phyloP scores from a whole-genome alignment of 2,113 vertebrate species.

The Laticauda colubrina region DNA sequence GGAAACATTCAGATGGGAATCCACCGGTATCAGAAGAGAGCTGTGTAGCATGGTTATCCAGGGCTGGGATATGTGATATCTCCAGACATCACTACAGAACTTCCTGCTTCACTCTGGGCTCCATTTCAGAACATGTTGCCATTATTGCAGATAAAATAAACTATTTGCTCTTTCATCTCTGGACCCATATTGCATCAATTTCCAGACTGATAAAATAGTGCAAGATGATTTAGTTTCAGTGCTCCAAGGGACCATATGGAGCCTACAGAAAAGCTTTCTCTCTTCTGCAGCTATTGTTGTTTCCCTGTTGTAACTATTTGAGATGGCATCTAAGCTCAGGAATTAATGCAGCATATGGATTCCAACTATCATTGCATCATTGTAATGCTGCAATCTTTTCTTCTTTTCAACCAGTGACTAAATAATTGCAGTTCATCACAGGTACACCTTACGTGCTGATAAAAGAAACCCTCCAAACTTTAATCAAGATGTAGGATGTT shows the following conservation, averaged over 20 bases:
- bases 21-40: neutral
- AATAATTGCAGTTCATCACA: neutral
- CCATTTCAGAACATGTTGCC: slow-evolving; percentile 14
- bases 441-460: neutral
- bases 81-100: neutral
- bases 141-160: slow-evolving; percentile 34
- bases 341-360: neutral
- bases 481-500: neutral
- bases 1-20: neutral
- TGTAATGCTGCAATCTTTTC: neutral
- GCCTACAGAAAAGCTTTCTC: neutral
- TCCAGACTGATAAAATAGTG: slow-evolving; percentile 2
- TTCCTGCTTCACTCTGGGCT: neutral
- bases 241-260: accelerated
- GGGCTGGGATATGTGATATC: slow-evolving; percentile 8
- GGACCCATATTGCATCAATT: neutral
- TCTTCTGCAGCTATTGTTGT: neutral
- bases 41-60: neutral
- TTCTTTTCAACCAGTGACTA: neutral
- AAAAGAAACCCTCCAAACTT: neutral
- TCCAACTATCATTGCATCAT: neutral
- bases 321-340: slow-evolving; percentile 9
- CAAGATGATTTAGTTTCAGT: accelerated
- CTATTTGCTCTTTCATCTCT: slow-evolving; percentile 21
- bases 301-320: slow-evolving; percentile 10